Conservation (phyloP, 2,797 vertebrate species). For the Acrossocheilus fasciatus region DNA sequence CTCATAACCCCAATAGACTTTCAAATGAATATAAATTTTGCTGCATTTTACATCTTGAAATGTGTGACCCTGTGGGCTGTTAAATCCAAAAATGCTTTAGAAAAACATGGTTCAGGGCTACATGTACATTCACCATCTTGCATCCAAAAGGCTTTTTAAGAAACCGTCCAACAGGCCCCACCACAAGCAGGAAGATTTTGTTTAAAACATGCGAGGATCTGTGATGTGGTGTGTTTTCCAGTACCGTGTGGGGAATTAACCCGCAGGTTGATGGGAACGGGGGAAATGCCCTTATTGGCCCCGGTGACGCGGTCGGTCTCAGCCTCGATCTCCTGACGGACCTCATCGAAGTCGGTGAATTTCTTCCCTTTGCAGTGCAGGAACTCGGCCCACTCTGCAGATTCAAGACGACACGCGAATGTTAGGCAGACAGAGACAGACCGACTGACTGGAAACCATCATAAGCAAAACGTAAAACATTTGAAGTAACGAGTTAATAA, state of each 20-base stretch:
- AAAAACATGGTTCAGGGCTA: too few relatives aligned
- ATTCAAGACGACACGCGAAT: conserved; percentile 32
- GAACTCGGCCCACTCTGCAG: conserved; percentile 92
- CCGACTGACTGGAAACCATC: not conserved
- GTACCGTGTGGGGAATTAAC: conserved; percentile 93
- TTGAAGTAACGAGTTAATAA: too few relatives aligned
- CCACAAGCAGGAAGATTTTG: not conserved
- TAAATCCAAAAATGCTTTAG: too few relatives aligned
- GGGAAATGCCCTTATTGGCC: conserved; percentile 94
- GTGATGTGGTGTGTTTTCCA: not conserved
- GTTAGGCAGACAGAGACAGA: conserved; percentile 30
- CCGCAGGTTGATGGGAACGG: conserved; percentile 92
- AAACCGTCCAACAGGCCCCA: not conserved
- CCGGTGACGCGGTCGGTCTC: conserved; percentile 93
- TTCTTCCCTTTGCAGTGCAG: conserved; percentile 96
- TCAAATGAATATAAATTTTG: too few relatives aligned
- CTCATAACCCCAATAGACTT: too few relatives aligned
- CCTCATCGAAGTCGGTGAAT: conserved; percentile 96
- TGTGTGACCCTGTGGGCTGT: too few relatives aligned
- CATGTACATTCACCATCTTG: not conserved
- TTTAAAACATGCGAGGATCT: not conserved
- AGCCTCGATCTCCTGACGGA: conserved; percentile 93
- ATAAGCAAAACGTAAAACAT: too few relatives aligned
- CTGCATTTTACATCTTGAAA: too few relatives aligned
- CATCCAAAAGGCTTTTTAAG: too few relatives aligned